Evolutionary conservation across 2,797 vertebrate genomes (phyloP).

Genomic region (Ceryle rudis): DNA sequence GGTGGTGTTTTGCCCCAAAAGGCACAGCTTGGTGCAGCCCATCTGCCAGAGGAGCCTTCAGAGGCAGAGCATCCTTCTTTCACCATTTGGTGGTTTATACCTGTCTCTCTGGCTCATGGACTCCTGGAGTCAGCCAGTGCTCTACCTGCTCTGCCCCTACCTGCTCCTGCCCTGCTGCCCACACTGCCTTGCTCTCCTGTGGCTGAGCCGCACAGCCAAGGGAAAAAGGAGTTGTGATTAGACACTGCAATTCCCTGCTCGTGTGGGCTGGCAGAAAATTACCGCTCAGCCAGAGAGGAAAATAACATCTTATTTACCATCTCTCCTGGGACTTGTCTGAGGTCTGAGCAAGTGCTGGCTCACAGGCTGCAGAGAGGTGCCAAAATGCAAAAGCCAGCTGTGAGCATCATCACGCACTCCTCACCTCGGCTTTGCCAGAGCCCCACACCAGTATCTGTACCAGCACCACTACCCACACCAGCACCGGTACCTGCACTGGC

Average conservation of each 20-base stretch:
- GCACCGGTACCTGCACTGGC: background rate
- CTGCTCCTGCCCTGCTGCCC: background rate
- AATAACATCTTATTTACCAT: constrained; percentile 51
- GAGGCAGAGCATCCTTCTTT: background rate
- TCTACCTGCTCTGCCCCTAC: background rate
- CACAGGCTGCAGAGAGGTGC: background rate
- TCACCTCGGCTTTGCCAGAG: background rate
- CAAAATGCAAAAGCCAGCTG: background rate
- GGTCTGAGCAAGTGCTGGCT: constrained; percentile 43
- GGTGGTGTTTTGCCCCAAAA: background rate
- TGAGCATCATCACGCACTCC: fast-evolving
- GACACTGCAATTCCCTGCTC: background rate
- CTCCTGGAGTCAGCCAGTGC: too few species aligned
- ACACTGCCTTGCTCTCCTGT: background rate
- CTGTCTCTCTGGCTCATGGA: fast-evolving
- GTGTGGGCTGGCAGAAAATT: constrained; percentile 49
- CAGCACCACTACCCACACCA: background rate
- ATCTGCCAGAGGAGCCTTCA: background rate
- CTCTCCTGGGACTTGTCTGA: constrained; percentile 47
- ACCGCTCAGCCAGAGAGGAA: constrained; percentile 38
- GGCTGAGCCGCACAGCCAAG: background rate
- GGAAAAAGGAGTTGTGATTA: background rate
- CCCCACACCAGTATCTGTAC: fast-evolving
- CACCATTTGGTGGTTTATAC: fast-evolving
- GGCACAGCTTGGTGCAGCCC: background rate